Conservation (phyloP, 2,797 vertebrate species). For the Enteromius unitaeniatus region DNA sequence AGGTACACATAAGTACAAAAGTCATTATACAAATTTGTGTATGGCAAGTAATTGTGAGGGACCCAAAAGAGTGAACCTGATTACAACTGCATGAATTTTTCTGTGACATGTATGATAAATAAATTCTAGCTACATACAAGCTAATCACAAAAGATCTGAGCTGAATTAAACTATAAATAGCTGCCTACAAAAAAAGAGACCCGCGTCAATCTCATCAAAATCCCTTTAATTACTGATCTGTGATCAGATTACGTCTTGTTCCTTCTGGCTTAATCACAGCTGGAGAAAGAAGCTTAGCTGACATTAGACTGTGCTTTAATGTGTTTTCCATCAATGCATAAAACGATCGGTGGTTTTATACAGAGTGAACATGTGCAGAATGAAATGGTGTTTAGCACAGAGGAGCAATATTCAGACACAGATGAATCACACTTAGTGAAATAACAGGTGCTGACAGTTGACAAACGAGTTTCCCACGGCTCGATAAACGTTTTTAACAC, state of each 20-base stretch:
- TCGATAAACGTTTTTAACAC: conserved; percentile 23
- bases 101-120: background rate
- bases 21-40: background rate
- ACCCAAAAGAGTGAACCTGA: background rate
- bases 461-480: conserved; percentile 34
- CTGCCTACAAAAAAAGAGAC: conserved; percentile 31
- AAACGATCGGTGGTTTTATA: conserved; percentile 24
- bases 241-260: conserved; percentile 47
- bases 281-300: conserved; percentile 30
- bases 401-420: conserved; percentile 26
- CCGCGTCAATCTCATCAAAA: conserved; percentile 14
- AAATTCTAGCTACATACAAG: conserved; percentile 5
- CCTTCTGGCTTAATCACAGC: conserved; percentile 25
- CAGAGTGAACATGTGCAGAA: conserved; percentile 6
- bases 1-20: background rate
- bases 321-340: conserved; percentile 19
- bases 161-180: conserved; percentile 37
- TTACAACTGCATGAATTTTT: background rate
- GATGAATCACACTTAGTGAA: conserved; percentile 36
- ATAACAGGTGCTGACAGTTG: conserved; percentile 32
- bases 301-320: conserved; percentile 35
- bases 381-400: background rate
- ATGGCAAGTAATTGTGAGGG: background rate
- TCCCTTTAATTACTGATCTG: conserved; percentile 43
- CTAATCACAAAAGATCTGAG: conserved; percentile 10